Conservation (phyloP, 2,113 vertebrate species). For the Blennius ocellaris region DNA sequence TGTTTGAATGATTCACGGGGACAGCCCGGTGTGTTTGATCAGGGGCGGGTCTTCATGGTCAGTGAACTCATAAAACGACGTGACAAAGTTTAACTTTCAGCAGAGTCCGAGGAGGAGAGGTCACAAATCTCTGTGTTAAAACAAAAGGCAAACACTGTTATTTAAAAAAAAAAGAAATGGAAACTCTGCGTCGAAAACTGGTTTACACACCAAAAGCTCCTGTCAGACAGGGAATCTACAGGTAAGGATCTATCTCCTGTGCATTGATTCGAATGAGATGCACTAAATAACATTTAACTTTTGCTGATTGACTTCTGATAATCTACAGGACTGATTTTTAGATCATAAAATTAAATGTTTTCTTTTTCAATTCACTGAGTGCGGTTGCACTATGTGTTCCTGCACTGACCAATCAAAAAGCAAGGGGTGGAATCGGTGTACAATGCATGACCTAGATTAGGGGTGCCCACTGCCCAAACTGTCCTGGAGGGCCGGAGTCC, state of each 20-base stretch:
- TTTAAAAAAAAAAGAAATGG: conserved; percentile 60
- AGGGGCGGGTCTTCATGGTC: conserved; percentile 60
- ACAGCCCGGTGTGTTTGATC: conserved; percentile 17
- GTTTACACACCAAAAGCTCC: conserved; percentile 78
- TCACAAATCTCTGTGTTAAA: neutral
- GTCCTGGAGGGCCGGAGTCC: too few species aligned
- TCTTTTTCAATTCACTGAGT: neutral
- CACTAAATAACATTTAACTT: neutral
- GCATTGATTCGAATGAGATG: neutral
- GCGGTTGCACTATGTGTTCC: conserved; percentile 1
- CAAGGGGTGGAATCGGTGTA: conserved; percentile 14
- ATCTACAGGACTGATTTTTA: too few species aligned
- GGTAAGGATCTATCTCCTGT: conserved; percentile 62
- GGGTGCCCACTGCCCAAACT: too few species aligned
- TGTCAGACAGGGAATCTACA: conserved; percentile 82
- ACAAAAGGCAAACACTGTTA: too few species aligned
- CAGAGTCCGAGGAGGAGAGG: neutral
- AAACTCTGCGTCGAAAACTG: conserved; percentile 62
- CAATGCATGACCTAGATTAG: too few species aligned
- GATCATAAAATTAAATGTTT: too few species aligned
- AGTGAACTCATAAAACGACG: conserved; percentile 44
- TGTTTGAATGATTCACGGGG: neutral
- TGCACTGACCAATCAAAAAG: conserved; percentile 40
- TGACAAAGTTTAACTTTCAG: conserved; percentile 9
- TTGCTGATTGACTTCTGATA: too few species aligned